phyloP scores from a whole-genome alignment of 2,797 vertebrate genomes.

The Sebastes minor region DNA sequence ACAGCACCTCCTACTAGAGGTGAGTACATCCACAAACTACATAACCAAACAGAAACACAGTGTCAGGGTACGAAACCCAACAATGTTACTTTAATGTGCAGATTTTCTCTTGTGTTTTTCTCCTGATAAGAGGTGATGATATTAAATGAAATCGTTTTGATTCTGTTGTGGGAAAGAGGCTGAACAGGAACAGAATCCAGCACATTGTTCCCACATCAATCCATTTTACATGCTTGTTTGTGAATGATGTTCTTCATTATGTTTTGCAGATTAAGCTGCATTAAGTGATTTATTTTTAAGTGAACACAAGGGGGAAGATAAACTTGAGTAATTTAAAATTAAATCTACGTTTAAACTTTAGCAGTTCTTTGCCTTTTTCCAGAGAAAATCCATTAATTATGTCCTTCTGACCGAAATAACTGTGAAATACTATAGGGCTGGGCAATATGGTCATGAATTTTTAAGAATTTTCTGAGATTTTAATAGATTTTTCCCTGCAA shows the following conservation, averaged over 20 bases:
- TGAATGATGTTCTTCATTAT: not conserved
- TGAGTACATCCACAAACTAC: not conserved
- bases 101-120: not conserved
- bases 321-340: not conserved
- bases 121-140: not conserved
- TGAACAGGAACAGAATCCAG: not conserved
- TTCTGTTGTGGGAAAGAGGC: not conserved
- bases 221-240: not conserved
- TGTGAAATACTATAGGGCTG: not conserved
- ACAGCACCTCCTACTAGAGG: slow-evolving; percentile 16
- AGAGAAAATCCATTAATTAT: not conserved
- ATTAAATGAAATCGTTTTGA: fast-evolving
- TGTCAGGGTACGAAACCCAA: not conserved
- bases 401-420: not conserved
- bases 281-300: not conserved
- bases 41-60: not conserved
- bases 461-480: not conserved
- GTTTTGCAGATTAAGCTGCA: not conserved
- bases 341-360: not conserved
- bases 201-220: not conserved
- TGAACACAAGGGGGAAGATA: not conserved
- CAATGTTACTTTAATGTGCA: not conserved
- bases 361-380: not conserved
- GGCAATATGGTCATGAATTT: not conserved
- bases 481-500: not conserved